Evolutionary conservation across 2,888 invertebrate species (phyloP).

Genomic region (Oscheius sp.): DNA sequence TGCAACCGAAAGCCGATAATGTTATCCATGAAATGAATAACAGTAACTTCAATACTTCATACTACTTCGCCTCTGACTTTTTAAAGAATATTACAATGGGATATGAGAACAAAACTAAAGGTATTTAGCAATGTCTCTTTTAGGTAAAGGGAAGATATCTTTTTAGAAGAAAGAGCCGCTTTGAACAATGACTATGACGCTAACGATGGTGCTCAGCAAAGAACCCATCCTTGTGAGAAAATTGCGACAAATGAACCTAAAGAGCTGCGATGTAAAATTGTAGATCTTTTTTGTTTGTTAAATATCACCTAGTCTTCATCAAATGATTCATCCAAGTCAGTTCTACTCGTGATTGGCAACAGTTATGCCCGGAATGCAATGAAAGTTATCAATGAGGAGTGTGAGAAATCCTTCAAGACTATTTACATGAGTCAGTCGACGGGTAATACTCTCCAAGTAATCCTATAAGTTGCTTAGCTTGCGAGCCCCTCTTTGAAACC

Average conservation of each 20-base stretch:
- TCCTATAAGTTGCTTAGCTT: not conserved
- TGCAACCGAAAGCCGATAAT: not conserved
- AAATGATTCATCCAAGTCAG: not conserved
- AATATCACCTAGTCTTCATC: not conserved
- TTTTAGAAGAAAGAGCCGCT: slow-evolving; percentile 5
- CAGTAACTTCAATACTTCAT: not conserved
- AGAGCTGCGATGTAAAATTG: not conserved
- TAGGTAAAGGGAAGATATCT: not conserved
- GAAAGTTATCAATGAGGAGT: slow-evolving; percentile 4
- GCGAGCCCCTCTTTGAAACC: slow-evolving; percentile 4
- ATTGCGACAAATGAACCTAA: not conserved
- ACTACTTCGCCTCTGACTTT: not conserved
- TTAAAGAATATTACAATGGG: not conserved
- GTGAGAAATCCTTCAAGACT: not conserved
- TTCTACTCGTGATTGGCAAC: slow-evolving; percentile 7
- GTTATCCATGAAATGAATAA: not conserved
- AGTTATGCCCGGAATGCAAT: slow-evolving; percentile 8
- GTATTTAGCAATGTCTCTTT: not conserved
- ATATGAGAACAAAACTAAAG: slow-evolving; percentile 15
- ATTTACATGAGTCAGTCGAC: not conserved
- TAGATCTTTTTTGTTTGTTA: not conserved
- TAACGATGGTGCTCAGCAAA: not conserved
- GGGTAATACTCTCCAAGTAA: not conserved
- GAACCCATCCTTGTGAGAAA: not conserved
- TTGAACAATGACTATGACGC: slow-evolving; percentile 7